These are phyloP conservation scores for Zaprionus bogoriensis DNA, from an alignment of 2,888 invertebrate species.

Conservation along the genomic window DNA sequence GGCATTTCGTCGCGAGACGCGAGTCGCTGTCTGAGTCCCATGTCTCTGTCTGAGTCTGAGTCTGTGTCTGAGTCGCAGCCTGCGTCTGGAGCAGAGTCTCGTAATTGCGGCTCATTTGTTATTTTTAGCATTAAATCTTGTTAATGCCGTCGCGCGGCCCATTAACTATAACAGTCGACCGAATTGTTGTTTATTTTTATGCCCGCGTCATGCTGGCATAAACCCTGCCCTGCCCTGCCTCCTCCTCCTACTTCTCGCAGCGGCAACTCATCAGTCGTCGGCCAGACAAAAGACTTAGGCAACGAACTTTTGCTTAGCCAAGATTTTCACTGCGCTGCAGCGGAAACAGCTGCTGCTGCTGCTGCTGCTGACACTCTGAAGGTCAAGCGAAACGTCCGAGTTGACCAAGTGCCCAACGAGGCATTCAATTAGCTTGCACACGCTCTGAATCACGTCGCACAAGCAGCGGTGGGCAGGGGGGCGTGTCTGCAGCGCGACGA, in stretches of 20 bases:
- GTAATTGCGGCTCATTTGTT: slow-evolving; percentile 74
- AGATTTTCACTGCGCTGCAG: slow-evolving; percentile 29
- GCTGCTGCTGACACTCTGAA: slow-evolving; percentile 47
- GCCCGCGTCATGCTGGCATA: slow-evolving; percentile 59
- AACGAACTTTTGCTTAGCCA: slow-evolving; percentile 58
- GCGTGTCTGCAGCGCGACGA: too few relatives aligned
- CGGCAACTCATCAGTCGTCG: slow-evolving; percentile 27
- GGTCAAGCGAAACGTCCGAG: slow-evolving; percentile 36
- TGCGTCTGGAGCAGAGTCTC: slow-evolving; percentile 28
- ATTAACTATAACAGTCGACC: slow-evolving; percentile 61
- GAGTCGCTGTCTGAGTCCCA: slow-evolving; percentile 3
- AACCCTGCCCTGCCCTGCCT: neutral
- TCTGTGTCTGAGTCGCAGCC: neutral
- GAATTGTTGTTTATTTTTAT: slow-evolving; percentile 46
- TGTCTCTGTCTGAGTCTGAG: slow-evolving; percentile 7
- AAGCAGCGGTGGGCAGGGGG: too few relatives aligned
- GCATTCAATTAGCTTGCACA: slow-evolving; percentile 36
- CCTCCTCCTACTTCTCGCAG: too few relatives aligned
- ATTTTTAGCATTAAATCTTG: slow-evolving; percentile 68
- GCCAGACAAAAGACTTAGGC: slow-evolving; percentile 73
- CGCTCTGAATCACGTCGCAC: slow-evolving; percentile 48
- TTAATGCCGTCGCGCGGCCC: slow-evolving; percentile 59
- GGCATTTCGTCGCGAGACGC: slow-evolving; percentile 29
- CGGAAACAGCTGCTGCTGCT: slow-evolving; percentile 53
- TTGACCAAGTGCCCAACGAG: slow-evolving; percentile 33